Evolutionary conservation across 2,888 invertebrate species (phyloP).

Genomic region (Mellilla xanthometata): DNA sequence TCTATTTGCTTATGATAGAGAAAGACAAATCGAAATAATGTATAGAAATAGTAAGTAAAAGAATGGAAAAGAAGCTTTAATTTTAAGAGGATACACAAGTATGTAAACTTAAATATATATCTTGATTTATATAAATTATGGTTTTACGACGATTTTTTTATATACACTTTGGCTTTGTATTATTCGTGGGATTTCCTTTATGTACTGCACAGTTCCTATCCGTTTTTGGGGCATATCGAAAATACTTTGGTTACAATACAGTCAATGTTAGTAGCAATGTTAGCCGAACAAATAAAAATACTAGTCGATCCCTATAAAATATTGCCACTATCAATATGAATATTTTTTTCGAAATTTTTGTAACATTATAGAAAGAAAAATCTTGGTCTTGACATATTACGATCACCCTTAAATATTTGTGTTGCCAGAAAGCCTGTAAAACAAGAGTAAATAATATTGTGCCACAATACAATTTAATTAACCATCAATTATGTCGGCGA

Average conservation of each 20-base stretch:
- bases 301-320: too few relatives aligned
- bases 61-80: constrained; percentile 17
- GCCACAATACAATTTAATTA: too few relatives aligned
- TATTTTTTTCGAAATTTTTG: too few relatives aligned
- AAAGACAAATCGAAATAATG: neutral
- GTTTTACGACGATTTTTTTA: constrained; percentile 33
- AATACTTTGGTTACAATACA: neutral
- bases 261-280: too few relatives aligned
- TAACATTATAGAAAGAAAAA: too few relatives aligned
- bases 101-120: constrained; percentile 46
- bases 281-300: too few relatives aligned
- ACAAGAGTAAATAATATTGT: too few relatives aligned
- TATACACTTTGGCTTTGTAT: constrained; percentile 48
- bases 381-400: too few relatives aligned
- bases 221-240: neutral
- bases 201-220: constrained; percentile 7
- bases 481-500: neutral
- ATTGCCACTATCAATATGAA: too few relatives aligned
- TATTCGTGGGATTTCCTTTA: constrained; percentile 46
- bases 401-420: too few relatives aligned
- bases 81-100: constrained; percentile 72
- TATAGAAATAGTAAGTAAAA: neutral
- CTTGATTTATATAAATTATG: constrained; percentile 28
- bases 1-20: neutral
- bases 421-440: too few relatives aligned